Percentiles rank a stretch among this genome's conserved stretches.
Conservation (phyloP, 2,888 invertebrate genomes). For the Agriopis marginaria region DNA sequence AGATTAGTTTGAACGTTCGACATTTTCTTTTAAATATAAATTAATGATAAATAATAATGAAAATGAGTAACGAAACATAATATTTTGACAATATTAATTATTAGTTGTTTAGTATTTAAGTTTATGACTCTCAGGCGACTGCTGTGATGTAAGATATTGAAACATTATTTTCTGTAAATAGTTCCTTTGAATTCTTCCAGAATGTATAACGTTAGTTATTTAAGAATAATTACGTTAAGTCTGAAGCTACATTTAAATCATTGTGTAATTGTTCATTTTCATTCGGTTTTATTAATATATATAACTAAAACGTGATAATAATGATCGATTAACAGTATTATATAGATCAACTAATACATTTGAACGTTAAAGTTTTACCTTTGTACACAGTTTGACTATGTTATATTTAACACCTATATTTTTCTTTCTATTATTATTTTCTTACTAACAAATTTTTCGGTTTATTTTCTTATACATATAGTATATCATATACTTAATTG, state of each 20-base stretch:
- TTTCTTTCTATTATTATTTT: not conserved
- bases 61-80: constrained; percentile 53
- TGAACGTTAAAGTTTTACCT: not conserved
- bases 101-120: constrained; percentile 63
- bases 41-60: constrained; percentile 49
- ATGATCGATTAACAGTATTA: constrained; percentile 7
- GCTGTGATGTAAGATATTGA: constrained; percentile 83
- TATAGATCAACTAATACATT: not conserved
- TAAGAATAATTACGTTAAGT: constrained; percentile 38
- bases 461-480: not conserved
- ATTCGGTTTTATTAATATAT: constrained; percentile 12
- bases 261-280: constrained; percentile 14
- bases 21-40: constrained; percentile 54
- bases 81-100: constrained; percentile 68
- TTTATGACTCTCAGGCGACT: constrained; percentile 81
- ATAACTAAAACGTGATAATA: not conserved
- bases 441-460: not conserved
- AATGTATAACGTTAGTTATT: constrained; percentile 26
- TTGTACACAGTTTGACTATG: not conserved
- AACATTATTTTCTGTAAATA: constrained; percentile 55
- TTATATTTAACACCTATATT: not conserved
- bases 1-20: constrained; percentile 74
- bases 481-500: not conserved
- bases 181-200: constrained; percentile 52
- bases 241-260: constrained; percentile 29